phyloP scores from a whole-genome alignment of 2,888 invertebrate genomes.

The Netelia fuscicornis region DNA sequence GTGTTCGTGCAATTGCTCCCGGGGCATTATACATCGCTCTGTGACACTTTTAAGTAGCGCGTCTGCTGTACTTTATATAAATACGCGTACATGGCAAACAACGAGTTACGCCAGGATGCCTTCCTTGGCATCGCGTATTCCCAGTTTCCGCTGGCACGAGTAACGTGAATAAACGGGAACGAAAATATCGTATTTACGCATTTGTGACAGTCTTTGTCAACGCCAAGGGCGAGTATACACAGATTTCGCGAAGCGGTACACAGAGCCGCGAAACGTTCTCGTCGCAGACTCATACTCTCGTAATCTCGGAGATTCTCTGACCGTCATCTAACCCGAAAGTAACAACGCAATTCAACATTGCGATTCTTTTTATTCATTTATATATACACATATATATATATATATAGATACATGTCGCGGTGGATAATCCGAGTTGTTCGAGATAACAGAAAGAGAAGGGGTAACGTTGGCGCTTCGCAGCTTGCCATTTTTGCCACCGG shows the following conservation, averaged over 20 bases:
- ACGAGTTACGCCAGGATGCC: constrained; percentile 30
- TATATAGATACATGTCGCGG: neutral
- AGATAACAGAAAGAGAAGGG: neutral
- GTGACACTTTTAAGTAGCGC: constrained; percentile 16
- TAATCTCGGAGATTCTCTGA: neutral
- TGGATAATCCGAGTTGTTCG: neutral
- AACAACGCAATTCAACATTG: neutral
- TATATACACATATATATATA: neutral
- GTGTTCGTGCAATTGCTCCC: constrained; percentile 41
- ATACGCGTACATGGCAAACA: constrained; percentile 9
- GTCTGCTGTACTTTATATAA: neutral
- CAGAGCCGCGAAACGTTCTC: neutral
- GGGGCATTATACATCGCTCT: neutral
- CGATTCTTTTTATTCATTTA: neutral
- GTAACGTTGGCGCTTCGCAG: neutral
- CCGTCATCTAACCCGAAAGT: neutral
- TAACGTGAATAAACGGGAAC: constrained; percentile 31
- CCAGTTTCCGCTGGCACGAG: constrained; percentile 49
- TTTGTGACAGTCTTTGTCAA: neutral
- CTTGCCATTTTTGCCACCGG: constrained; percentile 31
- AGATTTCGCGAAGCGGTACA: neutral
- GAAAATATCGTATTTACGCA: neutral
- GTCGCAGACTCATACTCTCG: neutral
- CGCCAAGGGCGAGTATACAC: neutral
- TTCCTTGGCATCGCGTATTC: constrained; percentile 32